Evolutionary conservation across 2,797 vertebrate genomes (phyloP).

Genomic region (Enoplosus armatus): DNA sequence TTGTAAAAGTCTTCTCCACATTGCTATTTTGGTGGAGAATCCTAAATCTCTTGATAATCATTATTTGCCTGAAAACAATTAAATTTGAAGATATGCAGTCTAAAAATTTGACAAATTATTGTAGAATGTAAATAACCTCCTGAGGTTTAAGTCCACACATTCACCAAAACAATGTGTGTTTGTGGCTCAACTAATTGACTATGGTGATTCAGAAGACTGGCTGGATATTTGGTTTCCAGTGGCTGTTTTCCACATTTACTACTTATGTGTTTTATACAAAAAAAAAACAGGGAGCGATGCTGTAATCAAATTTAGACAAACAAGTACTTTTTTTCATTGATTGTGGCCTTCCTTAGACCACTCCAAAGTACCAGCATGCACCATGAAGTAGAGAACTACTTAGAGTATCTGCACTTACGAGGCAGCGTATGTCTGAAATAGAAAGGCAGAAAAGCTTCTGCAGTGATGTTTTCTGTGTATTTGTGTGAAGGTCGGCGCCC

Average conservation of each 20-base stretch:
- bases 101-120: background rate
- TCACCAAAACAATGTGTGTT: background rate
- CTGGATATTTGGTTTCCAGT: slow-evolving; percentile 22
- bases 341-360: background rate
- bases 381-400: background rate
- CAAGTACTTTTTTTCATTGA: background rate
- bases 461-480: slow-evolving; percentile 26
- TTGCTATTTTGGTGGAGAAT: background rate
- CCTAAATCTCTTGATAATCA: background rate
- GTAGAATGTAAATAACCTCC: background rate
- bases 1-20: background rate
- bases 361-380: slow-evolving; percentile 21
- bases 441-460: slow-evolving; percentile 6
- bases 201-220: slow-evolving; percentile 11
- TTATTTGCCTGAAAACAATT: background rate
- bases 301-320: slow-evolving; percentile 2
- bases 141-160: slow-evolving; percentile 10
- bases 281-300: slow-evolving; percentile 2
- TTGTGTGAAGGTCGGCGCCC: slow-evolving; percentile 22
- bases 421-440: background rate
- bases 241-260: slow-evolving; percentile 15
- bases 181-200: slow-evolving; percentile 13
- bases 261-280: slow-evolving; percentile 20
- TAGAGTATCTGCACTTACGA: background rate
- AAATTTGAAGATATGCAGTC: background rate